phyloP scores from a whole-genome alignment of 53 echinoderm and acorn worm genomes.

The Pentamera pediparva region DNA sequence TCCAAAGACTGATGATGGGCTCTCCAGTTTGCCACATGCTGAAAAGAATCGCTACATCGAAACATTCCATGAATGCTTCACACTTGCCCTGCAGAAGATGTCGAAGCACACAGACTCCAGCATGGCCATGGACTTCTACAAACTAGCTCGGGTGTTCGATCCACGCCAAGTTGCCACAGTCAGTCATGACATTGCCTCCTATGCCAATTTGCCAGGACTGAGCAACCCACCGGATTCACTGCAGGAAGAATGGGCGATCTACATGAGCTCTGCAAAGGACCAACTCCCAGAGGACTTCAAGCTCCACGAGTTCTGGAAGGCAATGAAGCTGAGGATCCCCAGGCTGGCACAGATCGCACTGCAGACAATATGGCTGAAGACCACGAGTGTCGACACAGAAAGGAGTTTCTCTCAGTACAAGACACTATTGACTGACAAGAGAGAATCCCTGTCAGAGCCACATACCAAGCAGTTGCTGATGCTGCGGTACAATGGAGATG shows the following conservation, averaged over 20 bases:
- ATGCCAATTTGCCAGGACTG: not conserved
- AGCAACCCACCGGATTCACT: not conserved
- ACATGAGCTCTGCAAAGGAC: not conserved
- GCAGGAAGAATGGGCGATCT: not conserved
- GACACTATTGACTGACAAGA: not conserved
- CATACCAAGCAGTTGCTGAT: slow-evolving; percentile 9
- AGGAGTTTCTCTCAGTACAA: not conserved
- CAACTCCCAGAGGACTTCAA: slow-evolving; percentile 2
- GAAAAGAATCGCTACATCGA: not conserved
- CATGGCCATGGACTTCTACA: not conserved
- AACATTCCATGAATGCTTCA: not conserved
- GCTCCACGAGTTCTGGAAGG: not conserved
- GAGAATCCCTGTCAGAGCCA: not conserved
- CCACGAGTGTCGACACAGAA: not conserved
- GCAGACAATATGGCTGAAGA: not conserved
- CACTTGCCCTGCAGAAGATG: not conserved
- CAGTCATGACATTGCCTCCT: not conserved
- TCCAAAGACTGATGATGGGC: not conserved
- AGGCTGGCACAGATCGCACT: not conserved
- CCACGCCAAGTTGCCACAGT: not conserved
- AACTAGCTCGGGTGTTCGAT: not conserved
- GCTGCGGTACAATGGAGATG: not conserved
- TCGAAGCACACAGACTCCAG: slow-evolving; percentile 6
- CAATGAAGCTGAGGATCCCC: not conserved
- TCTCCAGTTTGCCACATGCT: not conserved